These are phyloP conservation scores for Catocala nupta DNA, from an alignment of 2,888 invertebrate genomes.

Conservation along the genomic window DNA sequence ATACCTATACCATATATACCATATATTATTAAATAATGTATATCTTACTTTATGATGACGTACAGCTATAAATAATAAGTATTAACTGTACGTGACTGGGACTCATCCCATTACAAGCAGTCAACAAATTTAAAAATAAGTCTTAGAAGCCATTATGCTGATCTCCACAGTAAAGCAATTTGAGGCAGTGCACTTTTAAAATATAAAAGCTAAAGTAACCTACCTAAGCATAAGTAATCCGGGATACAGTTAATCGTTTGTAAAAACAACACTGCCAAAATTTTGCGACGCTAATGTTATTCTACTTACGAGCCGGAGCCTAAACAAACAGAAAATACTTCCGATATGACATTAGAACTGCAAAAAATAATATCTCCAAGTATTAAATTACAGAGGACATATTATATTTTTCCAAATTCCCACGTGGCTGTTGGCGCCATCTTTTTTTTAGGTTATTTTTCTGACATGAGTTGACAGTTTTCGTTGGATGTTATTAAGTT, in stretches of 20 bases:
- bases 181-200: neutral
- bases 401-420: slow-evolving; percentile 58
- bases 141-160: too few relatives aligned
- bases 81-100: too few relatives aligned
- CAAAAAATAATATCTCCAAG: slow-evolving; percentile 70
- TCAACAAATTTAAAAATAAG: too few relatives aligned
- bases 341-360: slow-evolving; percentile 77
- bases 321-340: slow-evolving; percentile 79
- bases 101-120: too few relatives aligned
- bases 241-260: slow-evolving; percentile 60
- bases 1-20: too few relatives aligned
- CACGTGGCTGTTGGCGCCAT: slow-evolving; percentile 74
- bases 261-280: slow-evolving; percentile 68
- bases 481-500: slow-evolving; percentile 48
- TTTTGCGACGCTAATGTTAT: slow-evolving; percentile 76
- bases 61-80: too few relatives aligned
- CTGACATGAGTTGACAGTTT: slow-evolving; percentile 55
- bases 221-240: slow-evolving; percentile 13
- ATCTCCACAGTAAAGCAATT: neutral
- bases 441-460: slow-evolving; percentile 54
- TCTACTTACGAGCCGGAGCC: slow-evolving; percentile 71
- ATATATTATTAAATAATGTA: too few relatives aligned
- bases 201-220: neutral
- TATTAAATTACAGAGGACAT: slow-evolving; percentile 73
- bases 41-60: too few relatives aligned